A percentile compares a stretch with the other conserved stretches of the same genome.
Evolutionary conservation across 2,797 vertebrate genomes (phyloP).

Genomic region (Clamator glandarius): DNA sequence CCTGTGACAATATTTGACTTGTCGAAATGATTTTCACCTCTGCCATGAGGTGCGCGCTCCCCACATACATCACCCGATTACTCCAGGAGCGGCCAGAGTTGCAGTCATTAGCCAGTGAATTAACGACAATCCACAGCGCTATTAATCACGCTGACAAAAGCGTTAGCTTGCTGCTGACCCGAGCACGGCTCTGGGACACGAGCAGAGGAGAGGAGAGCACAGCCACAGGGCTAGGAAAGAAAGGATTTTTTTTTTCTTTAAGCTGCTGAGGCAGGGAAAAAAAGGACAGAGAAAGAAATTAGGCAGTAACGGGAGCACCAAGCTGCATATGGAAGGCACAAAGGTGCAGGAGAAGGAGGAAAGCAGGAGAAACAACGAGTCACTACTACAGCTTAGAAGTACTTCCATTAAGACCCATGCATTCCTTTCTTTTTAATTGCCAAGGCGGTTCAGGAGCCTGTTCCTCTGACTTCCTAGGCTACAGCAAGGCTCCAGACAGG

Average conservation of each 20-base stretch:
- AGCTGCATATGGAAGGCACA: neutral
- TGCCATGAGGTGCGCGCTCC: constrained; percentile 90
- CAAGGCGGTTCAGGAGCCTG: neutral
- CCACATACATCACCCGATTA: constrained; percentile 98
- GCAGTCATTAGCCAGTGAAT: constrained; percentile 99
- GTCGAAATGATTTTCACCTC: constrained; percentile 98
- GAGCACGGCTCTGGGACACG: constrained; percentile 81
- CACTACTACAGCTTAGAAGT: neutral
- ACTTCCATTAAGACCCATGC: neutral
- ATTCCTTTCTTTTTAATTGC: neutral
- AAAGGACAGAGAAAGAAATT: constrained; percentile 1
- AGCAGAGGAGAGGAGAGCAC: constrained; percentile 66
- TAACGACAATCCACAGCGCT: constrained; percentile 92
- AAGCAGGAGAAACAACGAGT: neutral
- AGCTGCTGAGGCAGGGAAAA: constrained; percentile 41
- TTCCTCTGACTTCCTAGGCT: neutral
- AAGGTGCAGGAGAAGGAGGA: neutral
- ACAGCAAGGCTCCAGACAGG: neutral
- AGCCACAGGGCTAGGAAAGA: constrained; percentile 60
- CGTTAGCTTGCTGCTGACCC: constrained; percentile 87
- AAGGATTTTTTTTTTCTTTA: neutral
- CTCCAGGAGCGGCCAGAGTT: constrained; percentile 84
- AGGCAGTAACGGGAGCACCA: neutral
- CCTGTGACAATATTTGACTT: constrained; percentile 91
- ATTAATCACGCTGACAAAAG: constrained; percentile 99